Conservation (phyloP, 2,113 vertebrate genomes). For the Urocitellus parryii region DNA sequence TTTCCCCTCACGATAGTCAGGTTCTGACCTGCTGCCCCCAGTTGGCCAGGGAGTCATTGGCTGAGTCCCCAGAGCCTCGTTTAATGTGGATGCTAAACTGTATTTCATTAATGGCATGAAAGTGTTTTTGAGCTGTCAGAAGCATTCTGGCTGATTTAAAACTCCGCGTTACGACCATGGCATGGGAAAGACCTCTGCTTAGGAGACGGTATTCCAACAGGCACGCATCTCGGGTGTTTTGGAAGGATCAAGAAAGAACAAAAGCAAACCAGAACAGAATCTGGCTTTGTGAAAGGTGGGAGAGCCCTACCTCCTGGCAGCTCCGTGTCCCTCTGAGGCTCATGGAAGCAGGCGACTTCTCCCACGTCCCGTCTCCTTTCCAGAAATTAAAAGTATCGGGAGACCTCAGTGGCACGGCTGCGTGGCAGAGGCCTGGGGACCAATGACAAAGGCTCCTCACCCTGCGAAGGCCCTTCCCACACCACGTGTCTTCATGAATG, state of each 20-base stretch:
- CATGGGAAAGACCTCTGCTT: too few species aligned
- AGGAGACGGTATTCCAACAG: accelerated
- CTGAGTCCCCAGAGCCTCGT: neutral
- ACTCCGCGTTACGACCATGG: accelerated
- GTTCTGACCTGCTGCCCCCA: neutral
- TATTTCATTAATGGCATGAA: accelerated
- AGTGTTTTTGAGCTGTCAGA: neutral
- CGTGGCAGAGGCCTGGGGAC: neutral
- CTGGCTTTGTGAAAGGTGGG: accelerated
- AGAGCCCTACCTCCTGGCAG: accelerated
- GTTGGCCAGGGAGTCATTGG: accelerated
- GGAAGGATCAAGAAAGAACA: neutral
- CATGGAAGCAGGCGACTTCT: too few species aligned
- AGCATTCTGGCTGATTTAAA: neutral
- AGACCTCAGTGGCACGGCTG: neutral
- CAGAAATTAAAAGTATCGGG: neutral
- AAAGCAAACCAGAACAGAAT: neutral
- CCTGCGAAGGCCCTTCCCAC: accelerated
- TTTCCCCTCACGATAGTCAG: neutral
- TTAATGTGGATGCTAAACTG: neutral
- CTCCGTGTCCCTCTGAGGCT: neutral
- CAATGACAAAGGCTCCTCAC: accelerated
- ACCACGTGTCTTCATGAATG: accelerated
- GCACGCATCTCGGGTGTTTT: too few species aligned
- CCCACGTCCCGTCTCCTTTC: neutral